Evolutionary conservation across 2,888 invertebrate species (phyloP).

Genomic region (Actias luna): DNA sequence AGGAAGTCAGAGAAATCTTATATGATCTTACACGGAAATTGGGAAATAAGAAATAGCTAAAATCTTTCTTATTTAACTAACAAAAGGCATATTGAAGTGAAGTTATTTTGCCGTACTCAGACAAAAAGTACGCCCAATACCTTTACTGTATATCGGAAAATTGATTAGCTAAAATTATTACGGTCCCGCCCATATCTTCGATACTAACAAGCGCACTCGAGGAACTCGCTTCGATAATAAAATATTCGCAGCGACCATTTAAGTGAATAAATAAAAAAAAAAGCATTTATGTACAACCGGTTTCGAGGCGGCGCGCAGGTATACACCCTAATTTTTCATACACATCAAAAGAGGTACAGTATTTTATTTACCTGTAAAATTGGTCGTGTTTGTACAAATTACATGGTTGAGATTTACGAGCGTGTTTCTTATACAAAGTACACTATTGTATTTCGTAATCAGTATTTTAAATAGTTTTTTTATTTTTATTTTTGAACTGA

Average conservation of each 20-base stretch:
- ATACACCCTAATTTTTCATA: constrained; percentile 20
- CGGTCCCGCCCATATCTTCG: not conserved
- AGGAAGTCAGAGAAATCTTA: no score
- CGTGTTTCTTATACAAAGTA: not conserved
- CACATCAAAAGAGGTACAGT: constrained; percentile 16
- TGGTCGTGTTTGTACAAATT: not conserved
- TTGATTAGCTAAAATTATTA: not conserved
- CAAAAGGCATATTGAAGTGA: no score
- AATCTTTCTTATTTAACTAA: no score
- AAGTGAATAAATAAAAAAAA: not conserved
- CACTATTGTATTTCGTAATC: not conserved
- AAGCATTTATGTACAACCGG: not conserved
- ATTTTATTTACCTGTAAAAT: not conserved
- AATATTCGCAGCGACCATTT: not conserved
- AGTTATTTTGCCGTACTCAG: no score
- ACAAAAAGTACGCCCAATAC: not conserved
- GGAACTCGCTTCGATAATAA: not conserved
- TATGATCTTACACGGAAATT: no score
- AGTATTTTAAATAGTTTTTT: not conserved
- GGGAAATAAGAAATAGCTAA: no score
- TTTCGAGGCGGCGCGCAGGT: not conserved
- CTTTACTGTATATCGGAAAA: not conserved
- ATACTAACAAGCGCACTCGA: not conserved
- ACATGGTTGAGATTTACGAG: not conserved
- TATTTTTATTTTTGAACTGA: no score